Base-by-base conservation (phyloP, 2,113 vertebrate species). In the Leucosticte australis region DNA sequence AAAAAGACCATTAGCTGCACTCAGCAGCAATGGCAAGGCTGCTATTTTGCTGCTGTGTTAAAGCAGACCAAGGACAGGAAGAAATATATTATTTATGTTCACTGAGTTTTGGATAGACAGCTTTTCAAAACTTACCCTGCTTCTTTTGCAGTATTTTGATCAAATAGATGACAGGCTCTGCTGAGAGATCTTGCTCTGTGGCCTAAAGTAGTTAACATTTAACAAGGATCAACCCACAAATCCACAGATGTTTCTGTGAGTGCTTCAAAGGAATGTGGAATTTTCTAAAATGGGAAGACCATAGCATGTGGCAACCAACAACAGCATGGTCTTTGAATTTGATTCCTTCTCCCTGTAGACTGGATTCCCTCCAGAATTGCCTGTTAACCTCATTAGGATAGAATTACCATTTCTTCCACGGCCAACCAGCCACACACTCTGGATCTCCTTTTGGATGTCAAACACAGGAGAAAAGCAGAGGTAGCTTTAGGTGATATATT, bases 1-100 rank as follows among this genome's bases (percentile, higher is more conserved):
- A 91, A 95, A 89, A 93, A 93, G 70, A 82, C 46, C 89, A 92
- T 94, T 96, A 96, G 77, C 79, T 94, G 76, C 69, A 92, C 86
- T 97, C 88, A 83, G 92, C 64, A 90, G 75, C 82, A 67, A 37
- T 59, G 68, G 90, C 64, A 93, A 77, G 90, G 27, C 79, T 86
- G 57, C n/a, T 87, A 92, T 92, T 86, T 67, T 60, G 44, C 52
- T 87, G 59, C 52, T 93, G 26, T 55, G 56, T 71, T 74, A 90
- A 86, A 92, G 68, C 52, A 92, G 56, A 74, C 39, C 3, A 14
- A 56, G 77, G 76, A 73, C 73, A 90, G 88, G 76, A 92, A 88
- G 92, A 94, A 80, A 89, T 92, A 71, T n/a, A 84, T 91, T 87
- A 89, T 94, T 84, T 84, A 92, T 87, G 80, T 71, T 92, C 62